These are phyloP conservation scores for Aradus depressus DNA, from an alignment of 2,888 invertebrate species.

Conservation along the genomic window DNA sequence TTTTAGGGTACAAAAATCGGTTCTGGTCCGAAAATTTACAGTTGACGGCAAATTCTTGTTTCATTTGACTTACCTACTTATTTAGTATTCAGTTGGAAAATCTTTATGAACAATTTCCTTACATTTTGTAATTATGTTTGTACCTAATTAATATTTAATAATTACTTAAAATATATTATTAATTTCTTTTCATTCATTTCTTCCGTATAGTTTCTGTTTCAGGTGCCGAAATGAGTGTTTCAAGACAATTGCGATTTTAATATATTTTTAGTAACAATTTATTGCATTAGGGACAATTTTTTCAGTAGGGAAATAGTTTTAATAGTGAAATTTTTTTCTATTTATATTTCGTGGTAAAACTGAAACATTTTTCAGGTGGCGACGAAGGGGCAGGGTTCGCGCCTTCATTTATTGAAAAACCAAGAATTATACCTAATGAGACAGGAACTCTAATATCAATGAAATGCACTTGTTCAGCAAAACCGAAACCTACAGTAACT, in stretches of 20 bases:
- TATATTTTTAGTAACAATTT: not conserved
- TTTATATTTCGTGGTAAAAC: slow-evolving; percentile 2
- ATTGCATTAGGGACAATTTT: not conserved
- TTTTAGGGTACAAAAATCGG: too few relatives aligned
- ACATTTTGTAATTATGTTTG: too few relatives aligned
- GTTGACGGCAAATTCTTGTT: too few relatives aligned
- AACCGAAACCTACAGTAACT: slow-evolving; percentile 85
- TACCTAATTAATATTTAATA: too few relatives aligned
- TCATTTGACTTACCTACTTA: too few relatives aligned
- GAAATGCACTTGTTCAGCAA: slow-evolving; percentile 92
- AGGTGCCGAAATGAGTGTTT: slow-evolving; percentile 19
- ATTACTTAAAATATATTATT: too few relatives aligned
- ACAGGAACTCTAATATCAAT: slow-evolving; percentile 92
- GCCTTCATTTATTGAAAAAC: slow-evolving; percentile 96
- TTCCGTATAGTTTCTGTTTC: slow-evolving; percentile 23
- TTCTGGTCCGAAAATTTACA: too few relatives aligned
- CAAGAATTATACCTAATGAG: slow-evolving; percentile 96
- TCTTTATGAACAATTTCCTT: too few relatives aligned
- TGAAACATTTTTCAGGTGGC: slow-evolving; percentile 53
- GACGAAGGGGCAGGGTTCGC: slow-evolving; percentile 87
- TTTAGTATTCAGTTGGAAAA: too few relatives aligned
- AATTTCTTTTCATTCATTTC: slow-evolving; percentile 15
- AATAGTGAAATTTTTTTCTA: not conserved
- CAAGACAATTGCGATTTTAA: not conserved
- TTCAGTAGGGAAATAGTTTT: not conserved